Base-by-base conservation (phyloP, 53 echinoderm and acorn worm genomes). In the Echinarachnius parma region DNA sequence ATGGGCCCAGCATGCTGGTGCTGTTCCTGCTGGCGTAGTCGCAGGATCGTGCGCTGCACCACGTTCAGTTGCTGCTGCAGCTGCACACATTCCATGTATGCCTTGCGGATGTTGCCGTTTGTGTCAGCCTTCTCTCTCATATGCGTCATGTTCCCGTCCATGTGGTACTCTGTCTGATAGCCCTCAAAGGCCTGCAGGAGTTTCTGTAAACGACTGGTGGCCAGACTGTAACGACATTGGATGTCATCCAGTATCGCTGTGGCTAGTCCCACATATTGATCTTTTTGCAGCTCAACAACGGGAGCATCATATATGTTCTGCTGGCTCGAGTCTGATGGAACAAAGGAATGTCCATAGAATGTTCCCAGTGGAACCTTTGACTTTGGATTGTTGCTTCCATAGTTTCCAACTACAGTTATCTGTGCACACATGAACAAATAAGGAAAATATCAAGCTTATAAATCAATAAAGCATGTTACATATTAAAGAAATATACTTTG, bases 341-440 rank as follows among this genome's bases (percentile, higher is more conserved):
- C 65, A 65, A 87, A 85, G 25, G 98, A 84, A 62, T 98, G 98
- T 9, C 98, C 98, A 32, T 98, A 98, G 84, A 92, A 98, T 75
- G 82, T 83, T n/a, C 98, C 98, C 35, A 98, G 60, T 0, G 91
- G 98, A 36, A 98, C 92, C 60, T 98, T 98, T 15, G 91, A 88
- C 47, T 92, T 81, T 0, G 91, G 87, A 16, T 81, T 92, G 69
- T 98, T 98, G 75, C 91, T 87, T 27, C 98, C 98, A 57, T 98
- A 98, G 42, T 88, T 82, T 10, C 98, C 98, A 34, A 98, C 87
- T n/a, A 98, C 88, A 53, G 98, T 98, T 21, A 98, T 83, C 98
- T 98, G 66, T 7, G n/a, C n/a, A n/a, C n/a, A n/a, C 50, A 53
- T 45, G 14, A 29, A 36, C 46, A 64, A 34, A 21, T 37, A 49